Percentiles rank a stretch among this genome's conserved stretches.
Conservation (phyloP, 2,888 invertebrate genomes). For the Orthosia incerta region DNA sequence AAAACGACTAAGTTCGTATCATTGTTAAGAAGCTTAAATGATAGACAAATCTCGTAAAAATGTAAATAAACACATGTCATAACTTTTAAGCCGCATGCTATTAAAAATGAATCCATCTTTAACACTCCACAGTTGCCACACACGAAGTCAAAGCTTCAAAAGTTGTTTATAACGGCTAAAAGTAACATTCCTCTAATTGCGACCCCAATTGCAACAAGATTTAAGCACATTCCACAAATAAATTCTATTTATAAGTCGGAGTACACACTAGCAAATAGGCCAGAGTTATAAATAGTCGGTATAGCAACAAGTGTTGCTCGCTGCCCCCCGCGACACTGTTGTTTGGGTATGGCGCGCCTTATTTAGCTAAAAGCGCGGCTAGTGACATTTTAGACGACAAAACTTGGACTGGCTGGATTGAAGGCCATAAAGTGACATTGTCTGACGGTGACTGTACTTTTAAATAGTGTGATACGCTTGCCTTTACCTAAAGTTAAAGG, state of each 20-base stretch:
- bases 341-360: constrained; percentile 67
- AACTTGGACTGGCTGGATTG: constrained; percentile 20
- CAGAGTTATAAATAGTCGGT: constrained; percentile 70
- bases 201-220: constrained; percentile 52
- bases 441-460: constrained; percentile 44
- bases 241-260: constrained; percentile 61
- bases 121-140: constrained; percentile 16
- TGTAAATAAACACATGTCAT: background rate
- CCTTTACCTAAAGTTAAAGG: background rate
- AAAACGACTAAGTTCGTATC: background rate
- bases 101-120: constrained; percentile 32
- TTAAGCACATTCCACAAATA: constrained; percentile 55
- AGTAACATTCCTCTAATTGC: constrained; percentile 41
- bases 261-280: constrained; percentile 61
- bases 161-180: constrained; percentile 32
- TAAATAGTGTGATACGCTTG: background rate
- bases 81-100: background rate
- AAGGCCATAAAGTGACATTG: constrained; percentile 42
- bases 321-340: constrained; percentile 62
- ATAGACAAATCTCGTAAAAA: background rate
- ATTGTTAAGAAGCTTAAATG: too few species aligned
- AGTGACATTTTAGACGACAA: constrained; percentile 49
- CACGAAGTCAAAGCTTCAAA: constrained; percentile 25
- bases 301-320: constrained; percentile 75
- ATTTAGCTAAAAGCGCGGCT: constrained; percentile 56